Evolutionary conservation across 1,140 invertebrate genomes (phyloP), one percentile per base, ranked within the genome.

Genomic region (Ctenoplectra terminalis): DNA sequence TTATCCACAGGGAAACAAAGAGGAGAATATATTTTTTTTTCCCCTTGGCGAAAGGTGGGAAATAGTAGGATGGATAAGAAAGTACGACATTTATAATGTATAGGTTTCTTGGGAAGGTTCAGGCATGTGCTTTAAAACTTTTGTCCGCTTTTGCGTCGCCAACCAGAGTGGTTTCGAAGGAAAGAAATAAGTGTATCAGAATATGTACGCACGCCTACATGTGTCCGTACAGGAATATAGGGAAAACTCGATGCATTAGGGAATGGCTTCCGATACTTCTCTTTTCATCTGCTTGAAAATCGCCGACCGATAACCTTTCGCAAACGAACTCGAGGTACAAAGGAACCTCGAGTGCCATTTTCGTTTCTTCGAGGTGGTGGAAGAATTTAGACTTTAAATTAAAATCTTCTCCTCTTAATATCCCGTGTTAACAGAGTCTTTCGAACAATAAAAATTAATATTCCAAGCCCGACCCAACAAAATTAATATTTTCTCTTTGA

Each of bases 61-160:
- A 85, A 54, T 13, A 29, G 15, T 64, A 56, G 34, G 64, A 48
- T 37, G 84, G 75, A 50, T 63, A 74, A 77, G 82, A 67, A 58
- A 83, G 81, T 76, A 77, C 67, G 89, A 88, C 87, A 91, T 91
- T 90, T 91, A 91, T 91, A 89, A 91, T 91, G 89, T 89, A 91
- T 90, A 90, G 90, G 88, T 90, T 89, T 86, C 86, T 89, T 86
- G 87, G 86, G 87, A 91, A 88, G 90, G 82, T 91, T 82, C 89
- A 83, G 89, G 89, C 85, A 82, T 90, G 86, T 90, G 90, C 90
- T 88, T 91, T 90, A 86, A 90, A 91, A 91, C 87, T 91, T 91
- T 90, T 88, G 81, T 78, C 85, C 87, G 82, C 90, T 88, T 89
- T 89, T 86, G 84, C 87, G 56, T 78, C 88, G 76, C 88, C 78